Base-by-base conservation (phyloP, 2,797 vertebrate genomes). In the Cheirogaleus major region DNA sequence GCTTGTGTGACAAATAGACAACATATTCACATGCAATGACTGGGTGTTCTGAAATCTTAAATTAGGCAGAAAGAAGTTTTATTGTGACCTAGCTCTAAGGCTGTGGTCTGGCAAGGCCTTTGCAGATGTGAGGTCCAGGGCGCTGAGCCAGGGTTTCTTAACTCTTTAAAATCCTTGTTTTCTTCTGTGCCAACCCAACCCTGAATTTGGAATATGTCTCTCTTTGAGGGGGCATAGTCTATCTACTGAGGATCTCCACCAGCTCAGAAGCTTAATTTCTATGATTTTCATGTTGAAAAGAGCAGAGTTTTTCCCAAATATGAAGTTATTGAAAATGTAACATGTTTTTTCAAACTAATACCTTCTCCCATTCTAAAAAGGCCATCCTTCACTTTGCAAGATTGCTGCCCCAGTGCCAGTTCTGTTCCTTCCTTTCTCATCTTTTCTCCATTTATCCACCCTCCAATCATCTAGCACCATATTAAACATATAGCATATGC, bases 361-460 rank as follows among this genome's bases (percentile, higher is more conserved):
- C 22, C 18, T 84, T 70, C 76, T 83, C 45, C 50, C 32, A 20
- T 90, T 93, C 76, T 94, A 55, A 82, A 93, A 69, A 2, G 63
- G 11, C 27, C 23, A 57, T 27, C 38, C 13, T 86, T 95, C 30
- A 52, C 35, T 83, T 76, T 92, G 76, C 52, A 86, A 63, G 45
- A 72, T 96, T 87, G 25, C 88, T 88, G 55, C 52, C 27, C 48
- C n/a, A 87, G 50, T 92, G 38, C 35, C 52, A 90, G 18, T 93
- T 92, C 13, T 75, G 9, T 93, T 88, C 78, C 50, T 91, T 76
- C 78, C n/a, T 72, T 96, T 89, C 69, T 95, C 72, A 86, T 43
- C 57, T 67, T 43, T 94, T 43, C 14, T 76, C 13, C 25, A 57
- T 55, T 79, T 65, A 70, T 41, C 48, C 12, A 83, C 23, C 25